phyloP scores from a whole-genome alignment of 2,113 vertebrate genomes.

The Vulpes vulpes region DNA sequence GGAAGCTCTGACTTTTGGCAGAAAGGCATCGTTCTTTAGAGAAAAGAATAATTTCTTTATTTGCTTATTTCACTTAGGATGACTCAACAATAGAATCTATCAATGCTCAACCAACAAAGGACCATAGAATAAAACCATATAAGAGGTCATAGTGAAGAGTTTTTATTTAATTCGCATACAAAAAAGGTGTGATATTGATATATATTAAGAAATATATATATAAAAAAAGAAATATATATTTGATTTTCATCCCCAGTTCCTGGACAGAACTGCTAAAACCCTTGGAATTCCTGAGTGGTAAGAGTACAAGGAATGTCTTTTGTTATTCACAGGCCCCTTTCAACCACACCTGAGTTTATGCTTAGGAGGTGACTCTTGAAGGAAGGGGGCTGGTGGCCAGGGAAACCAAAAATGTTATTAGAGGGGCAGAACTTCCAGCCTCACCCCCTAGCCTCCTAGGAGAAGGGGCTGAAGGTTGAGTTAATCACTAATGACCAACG shows the following conservation, averaged over 20 bases:
- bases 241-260: not conserved
- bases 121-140: not conserved
- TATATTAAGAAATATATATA: not conserved
- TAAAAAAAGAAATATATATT: not conserved
- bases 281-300: not conserved
- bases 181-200: not conserved
- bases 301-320: not conserved
- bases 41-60: not conserved
- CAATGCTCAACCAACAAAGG: not conserved
- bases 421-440: not conserved
- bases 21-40: not conserved
- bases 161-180: not conserved
- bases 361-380: not conserved
- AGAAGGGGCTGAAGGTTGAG: not conserved
- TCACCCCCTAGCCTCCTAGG: not conserved
- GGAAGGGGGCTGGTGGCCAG: not conserved
- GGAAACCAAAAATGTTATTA: accelerated
- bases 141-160: not conserved
- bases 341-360: not conserved
- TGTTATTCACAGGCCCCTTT: not conserved
- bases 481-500: not conserved
- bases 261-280: not conserved
- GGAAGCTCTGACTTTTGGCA: not conserved
- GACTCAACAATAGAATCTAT: not conserved
- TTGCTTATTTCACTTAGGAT: not conserved